Percentiles rank a stretch among this genome's conserved stretches.
Conservation (phyloP, 2,797 vertebrate genomes). For the Calcarius lapponicus region DNA sequence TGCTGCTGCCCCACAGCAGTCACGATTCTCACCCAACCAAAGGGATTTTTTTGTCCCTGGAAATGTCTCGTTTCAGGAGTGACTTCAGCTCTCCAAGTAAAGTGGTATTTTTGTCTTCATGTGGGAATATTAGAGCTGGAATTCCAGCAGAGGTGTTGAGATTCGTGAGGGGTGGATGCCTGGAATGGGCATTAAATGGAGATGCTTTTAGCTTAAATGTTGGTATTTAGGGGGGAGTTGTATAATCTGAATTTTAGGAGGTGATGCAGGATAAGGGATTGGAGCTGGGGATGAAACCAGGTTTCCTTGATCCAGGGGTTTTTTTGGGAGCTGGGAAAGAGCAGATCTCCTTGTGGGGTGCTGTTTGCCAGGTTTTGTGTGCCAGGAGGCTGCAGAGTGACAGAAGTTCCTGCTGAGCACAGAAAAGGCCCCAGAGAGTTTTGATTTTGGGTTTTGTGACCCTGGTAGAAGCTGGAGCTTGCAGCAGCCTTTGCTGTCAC, state of each 20-base stretch:
- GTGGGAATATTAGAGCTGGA: neutral
- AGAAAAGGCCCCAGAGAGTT: neutral
- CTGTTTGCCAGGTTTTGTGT: neutral
- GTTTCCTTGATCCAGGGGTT: fast-evolving
- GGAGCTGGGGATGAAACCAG: neutral
- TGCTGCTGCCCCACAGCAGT: neutral
- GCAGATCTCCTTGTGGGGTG: neutral
- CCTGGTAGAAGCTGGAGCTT: neutral
- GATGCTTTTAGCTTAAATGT: neutral
- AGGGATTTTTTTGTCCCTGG: neutral
- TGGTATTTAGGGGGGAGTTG: neutral
- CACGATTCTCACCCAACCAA: neutral
- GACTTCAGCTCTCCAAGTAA: fast-evolving
- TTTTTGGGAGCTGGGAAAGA: fast-evolving
- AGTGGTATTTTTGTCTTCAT: neutral
- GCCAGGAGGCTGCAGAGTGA: neutral
- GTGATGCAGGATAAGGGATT: neutral
- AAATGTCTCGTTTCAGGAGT: neutral
- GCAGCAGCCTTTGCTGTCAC: neutral
- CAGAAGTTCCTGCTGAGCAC: neutral
- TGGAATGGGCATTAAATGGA: neutral
- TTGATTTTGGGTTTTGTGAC: neutral
- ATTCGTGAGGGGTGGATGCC: neutral
- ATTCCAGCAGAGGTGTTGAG: neutral
- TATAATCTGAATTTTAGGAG: neutral